Evolutionary conservation across 2,113 vertebrate species (phyloP).

Genomic region (Pithys albifrons): DNA sequence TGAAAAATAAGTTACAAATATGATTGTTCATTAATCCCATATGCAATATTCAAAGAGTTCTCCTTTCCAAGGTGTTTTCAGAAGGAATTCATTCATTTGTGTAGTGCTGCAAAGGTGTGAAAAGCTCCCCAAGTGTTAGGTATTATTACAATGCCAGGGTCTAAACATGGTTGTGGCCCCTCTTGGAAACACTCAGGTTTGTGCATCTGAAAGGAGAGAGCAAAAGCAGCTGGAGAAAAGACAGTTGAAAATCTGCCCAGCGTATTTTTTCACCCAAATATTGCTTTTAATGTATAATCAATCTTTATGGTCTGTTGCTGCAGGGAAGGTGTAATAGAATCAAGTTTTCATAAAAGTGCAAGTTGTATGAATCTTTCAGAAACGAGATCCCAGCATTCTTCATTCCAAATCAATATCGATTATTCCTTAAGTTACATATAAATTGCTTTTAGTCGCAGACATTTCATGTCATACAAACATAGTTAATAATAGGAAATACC

Average conservation of each 20-base stretch:
- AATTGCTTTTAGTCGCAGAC: slow-evolving; percentile 52
- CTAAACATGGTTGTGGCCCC: background rate
- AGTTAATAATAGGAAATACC: slow-evolving; percentile 35
- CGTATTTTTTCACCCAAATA: background rate
- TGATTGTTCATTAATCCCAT: slow-evolving; percentile 12
- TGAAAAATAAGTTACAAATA: slow-evolving; percentile 20
- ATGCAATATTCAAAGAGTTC: background rate
- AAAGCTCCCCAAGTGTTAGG: background rate
- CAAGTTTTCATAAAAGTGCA: slow-evolving; percentile 28
- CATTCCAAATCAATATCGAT: slow-evolving; percentile 34
- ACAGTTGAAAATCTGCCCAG: background rate
- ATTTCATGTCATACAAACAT: slow-evolving; percentile 25
- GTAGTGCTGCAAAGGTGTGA: background rate
- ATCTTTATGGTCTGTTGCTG: slow-evolving; percentile 49
- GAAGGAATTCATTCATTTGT: background rate
- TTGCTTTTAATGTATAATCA: slow-evolving; percentile 56
- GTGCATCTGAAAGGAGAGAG: background rate
- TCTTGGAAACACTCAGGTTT: background rate
- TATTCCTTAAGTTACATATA: slow-evolving; percentile 44
- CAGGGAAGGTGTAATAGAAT: slow-evolving; percentile 51
- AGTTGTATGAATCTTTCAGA: slow-evolving; percentile 37
- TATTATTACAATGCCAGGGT: background rate
- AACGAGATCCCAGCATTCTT: slow-evolving; percentile 4
- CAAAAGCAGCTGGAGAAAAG: background rate
- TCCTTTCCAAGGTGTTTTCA: slow-evolving; percentile 16